Conservation (phyloP, 2,113 vertebrate species). For the Galbula dea region DNA sequence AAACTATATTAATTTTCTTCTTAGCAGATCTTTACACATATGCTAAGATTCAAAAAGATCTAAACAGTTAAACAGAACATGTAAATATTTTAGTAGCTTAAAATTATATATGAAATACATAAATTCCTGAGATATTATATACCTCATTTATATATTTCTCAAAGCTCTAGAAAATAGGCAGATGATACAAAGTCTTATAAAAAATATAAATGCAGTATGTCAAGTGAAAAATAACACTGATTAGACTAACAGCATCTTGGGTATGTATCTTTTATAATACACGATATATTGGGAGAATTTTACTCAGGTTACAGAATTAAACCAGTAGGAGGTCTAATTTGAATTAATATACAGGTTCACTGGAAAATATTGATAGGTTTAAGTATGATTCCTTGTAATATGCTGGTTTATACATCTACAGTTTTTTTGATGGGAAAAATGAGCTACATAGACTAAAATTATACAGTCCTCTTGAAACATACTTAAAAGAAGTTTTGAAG, state of each 20-base stretch:
- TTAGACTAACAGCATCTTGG: constrained; percentile 17
- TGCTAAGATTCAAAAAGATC: background rate
- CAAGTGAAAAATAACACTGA: constrained; percentile 50
- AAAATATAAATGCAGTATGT: background rate
- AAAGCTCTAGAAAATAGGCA: background rate
- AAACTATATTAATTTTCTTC: background rate
- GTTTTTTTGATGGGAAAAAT: background rate
- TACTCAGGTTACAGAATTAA: constrained; percentile 33
- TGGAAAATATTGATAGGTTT: constrained; percentile 42
- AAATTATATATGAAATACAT: background rate
- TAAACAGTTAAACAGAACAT: background rate
- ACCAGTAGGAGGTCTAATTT: constrained; percentile 40
- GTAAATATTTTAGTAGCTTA: background rate
- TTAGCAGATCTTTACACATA: background rate
- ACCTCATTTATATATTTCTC: background rate
- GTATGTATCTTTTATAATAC: background rate
- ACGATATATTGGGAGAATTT: background rate
- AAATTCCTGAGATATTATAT: background rate
- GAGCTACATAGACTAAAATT: background rate
- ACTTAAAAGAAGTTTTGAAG: constrained; percentile 2
- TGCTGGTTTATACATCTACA: background rate
- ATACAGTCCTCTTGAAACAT: background rate
- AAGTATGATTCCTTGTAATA: constrained; percentile 1
- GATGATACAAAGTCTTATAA: background rate
- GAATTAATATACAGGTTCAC: constrained; percentile 47